These are phyloP conservation scores for Salvelinus namaycush DNA, from an alignment of 2,113 vertebrate genomes.

Conservation along the genomic window DNA sequence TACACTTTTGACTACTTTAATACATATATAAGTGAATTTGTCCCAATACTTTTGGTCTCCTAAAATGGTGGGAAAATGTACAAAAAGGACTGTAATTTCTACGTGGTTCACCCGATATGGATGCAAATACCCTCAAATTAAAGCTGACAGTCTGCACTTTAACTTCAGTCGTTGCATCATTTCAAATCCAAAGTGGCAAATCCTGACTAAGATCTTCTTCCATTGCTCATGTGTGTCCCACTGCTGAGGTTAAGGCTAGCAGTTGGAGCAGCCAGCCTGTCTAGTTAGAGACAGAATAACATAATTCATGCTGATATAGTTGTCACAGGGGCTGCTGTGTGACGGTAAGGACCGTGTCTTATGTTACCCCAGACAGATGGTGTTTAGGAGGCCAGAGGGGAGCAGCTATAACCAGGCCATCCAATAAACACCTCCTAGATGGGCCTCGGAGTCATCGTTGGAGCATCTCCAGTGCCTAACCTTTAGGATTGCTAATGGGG, in stretches of 20 bases:
- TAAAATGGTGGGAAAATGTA: no score
- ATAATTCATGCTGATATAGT: constrained; percentile 2
- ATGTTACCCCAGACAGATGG: constrained; percentile 17
- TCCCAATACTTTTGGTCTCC: no score
- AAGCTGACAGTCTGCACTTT: no score
- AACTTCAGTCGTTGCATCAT: not conserved
- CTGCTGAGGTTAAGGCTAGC: not conserved
- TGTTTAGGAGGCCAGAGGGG: not conserved
- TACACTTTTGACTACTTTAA: no score
- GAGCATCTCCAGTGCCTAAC: constrained; percentile 13
- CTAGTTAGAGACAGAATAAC: constrained; percentile 15
- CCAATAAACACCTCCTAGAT: constrained; percentile 32
- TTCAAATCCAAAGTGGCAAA: not conserved
- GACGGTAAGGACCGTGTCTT: constrained; percentile 9
- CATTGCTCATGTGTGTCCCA: not conserved
- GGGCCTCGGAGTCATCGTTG: constrained; percentile 18
- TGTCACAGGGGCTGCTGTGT: not conserved
- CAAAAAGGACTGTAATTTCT: no score
- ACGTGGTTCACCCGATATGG: no score
- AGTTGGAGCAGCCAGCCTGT: not conserved
- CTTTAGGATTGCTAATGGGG: constrained; percentile 4
- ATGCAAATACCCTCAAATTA: no score
- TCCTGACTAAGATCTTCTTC: no score
- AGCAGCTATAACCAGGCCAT: constrained; percentile 8
- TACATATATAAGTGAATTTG: no score